A percentile compares a stretch with the other conserved stretches of the same genome.
These are phyloP conservation scores for Anguilla anguilla DNA, from an alignment of 2,797 vertebrate species.

Conservation along the genomic window DNA sequence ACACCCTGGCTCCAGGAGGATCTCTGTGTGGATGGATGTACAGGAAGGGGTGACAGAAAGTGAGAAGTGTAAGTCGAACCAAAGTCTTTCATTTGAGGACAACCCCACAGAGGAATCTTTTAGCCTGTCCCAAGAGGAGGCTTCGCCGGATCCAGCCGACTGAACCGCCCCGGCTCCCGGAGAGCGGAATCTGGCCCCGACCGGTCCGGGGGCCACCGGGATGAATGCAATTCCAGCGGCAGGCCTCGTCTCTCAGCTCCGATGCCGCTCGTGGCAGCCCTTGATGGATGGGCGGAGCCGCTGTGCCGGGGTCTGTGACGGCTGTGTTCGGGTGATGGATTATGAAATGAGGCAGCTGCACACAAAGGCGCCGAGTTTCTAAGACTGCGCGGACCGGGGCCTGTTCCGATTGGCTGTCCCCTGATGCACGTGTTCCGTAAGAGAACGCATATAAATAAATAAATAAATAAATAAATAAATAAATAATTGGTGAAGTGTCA, in stretches of 20 bases:
- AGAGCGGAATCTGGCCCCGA: slow-evolving; percentile 40
- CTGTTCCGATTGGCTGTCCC: background rate
- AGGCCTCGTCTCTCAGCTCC: slow-evolving; percentile 72
- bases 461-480: background rate
- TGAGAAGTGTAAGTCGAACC: slow-evolving; percentile 16
- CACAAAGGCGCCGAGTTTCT: slow-evolving; percentile 59
- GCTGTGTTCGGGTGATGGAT: slow-evolving; percentile 72
- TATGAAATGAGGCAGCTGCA: slow-evolving; percentile 79
- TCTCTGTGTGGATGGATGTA: background rate
- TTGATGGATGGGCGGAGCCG: slow-evolving; percentile 73
- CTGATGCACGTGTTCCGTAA: slow-evolving; percentile 46
- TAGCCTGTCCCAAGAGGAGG: slow-evolving; percentile 56
- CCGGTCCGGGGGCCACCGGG: slow-evolving; percentile 61
- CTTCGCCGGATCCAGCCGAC: slow-evolving; percentile 64
- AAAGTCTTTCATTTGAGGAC: slow-evolving; percentile 58
- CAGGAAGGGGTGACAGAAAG: background rate
- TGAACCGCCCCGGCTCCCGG: slow-evolving; percentile 72
- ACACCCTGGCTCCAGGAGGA: background rate
- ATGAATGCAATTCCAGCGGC: slow-evolving; percentile 73
- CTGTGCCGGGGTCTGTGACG: slow-evolving; percentile 64
- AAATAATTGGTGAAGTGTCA: background rate
- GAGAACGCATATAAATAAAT: slow-evolving; percentile 32
- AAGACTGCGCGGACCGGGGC: slow-evolving; percentile 45
- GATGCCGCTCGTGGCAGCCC: slow-evolving; percentile 69
- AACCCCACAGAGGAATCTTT: slow-evolving; percentile 55